Evolutionary conservation across 2,888 invertebrate genomes (phyloP).

Genomic region (Priocnemis perturbator): DNA sequence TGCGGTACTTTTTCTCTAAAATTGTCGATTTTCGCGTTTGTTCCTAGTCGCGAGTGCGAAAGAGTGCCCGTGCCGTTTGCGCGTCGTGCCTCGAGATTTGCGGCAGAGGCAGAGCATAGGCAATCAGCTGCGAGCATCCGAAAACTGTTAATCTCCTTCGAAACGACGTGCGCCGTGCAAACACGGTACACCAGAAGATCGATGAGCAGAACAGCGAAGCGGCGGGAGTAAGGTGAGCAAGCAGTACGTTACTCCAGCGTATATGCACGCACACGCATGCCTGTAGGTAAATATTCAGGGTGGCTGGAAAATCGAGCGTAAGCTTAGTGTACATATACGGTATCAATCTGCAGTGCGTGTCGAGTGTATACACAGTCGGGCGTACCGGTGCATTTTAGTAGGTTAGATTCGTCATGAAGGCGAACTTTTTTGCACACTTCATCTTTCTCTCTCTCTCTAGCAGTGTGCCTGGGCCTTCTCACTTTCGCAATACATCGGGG

Average conservation of each 20-base stretch:
- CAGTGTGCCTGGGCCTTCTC: too few species aligned
- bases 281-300: slow-evolving; percentile 39
- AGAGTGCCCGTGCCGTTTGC: not conserved
- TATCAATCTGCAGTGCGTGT: too few species aligned
- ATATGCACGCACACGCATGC: slow-evolving; percentile 20
- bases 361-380: too few species aligned
- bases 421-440: too few species aligned
- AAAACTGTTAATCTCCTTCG: slow-evolving; percentile 50
- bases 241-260: slow-evolving; percentile 23
- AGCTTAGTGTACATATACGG: too few species aligned
- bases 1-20: too few species aligned
- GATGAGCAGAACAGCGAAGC: slow-evolving; percentile 47
- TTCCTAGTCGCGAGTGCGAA: too few species aligned
- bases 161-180: slow-evolving; percentile 46
- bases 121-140: slow-evolving; percentile 33
- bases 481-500: too few species aligned
- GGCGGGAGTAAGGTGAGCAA: slow-evolving; percentile 32
- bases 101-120: slow-evolving; percentile 11
- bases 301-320: slow-evolving; percentile 28
- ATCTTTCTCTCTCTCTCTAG: too few species aligned
- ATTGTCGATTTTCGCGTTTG: too few species aligned
- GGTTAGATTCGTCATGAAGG: too few species aligned
- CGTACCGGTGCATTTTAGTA: too few species aligned
- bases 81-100: not conserved
- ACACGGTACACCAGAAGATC: slow-evolving; percentile 40